Base-by-base conservation (phyloP, 2,797 vertebrate species). In the Urosaurus nigricauda region DNA sequence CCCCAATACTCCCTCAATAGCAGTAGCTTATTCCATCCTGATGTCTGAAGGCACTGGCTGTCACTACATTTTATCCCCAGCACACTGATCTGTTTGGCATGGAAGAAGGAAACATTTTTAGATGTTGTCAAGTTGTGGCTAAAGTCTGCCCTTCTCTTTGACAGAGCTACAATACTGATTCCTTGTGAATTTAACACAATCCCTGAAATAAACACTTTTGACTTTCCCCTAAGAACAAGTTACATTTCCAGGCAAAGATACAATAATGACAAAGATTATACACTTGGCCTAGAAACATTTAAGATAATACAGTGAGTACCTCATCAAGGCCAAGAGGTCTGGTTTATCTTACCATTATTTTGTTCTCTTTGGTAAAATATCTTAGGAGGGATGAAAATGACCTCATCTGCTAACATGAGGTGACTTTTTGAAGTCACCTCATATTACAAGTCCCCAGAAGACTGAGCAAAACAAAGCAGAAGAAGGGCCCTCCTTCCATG, bases 271-370 rank as follows among this genome's bases (percentile, higher is more conserved):
- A 35, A 71, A 79, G 26, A n/a, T 58, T 26, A 70, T 53, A 43
- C 35, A 53, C 37, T 47, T 79, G 82, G 60, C 58, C 73, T 84
- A 70, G 82, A 68, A 58, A 84, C 65, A 68, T 88, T 84, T 88
- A 78, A 78, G 58, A 78, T 86, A 26, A 35, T 47, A 84, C 47
- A 84, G 5, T 13, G 43, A 40, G n/a, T 24, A 53, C 68, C 73
- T 51, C 37, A 78, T 37, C 40, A 58, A 37, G 58, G 19, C 75
- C 60, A 51, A 68, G 40, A 51, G 29, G 9, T 16, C 40, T 13
- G 29, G 12, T 29, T 53, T 40, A 35, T 78, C 74, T 86, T 86
- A 53, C 60, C 21, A 68, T 68, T 78, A 65, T 24, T 65, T 40
- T 77, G 35, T 77, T 86, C 65, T 51, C 75, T 35, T 78, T n/a